Evolutionary conservation across 2,113 vertebrate genomes (phyloP).

Genomic region (Quiscalus mexicanus): DNA sequence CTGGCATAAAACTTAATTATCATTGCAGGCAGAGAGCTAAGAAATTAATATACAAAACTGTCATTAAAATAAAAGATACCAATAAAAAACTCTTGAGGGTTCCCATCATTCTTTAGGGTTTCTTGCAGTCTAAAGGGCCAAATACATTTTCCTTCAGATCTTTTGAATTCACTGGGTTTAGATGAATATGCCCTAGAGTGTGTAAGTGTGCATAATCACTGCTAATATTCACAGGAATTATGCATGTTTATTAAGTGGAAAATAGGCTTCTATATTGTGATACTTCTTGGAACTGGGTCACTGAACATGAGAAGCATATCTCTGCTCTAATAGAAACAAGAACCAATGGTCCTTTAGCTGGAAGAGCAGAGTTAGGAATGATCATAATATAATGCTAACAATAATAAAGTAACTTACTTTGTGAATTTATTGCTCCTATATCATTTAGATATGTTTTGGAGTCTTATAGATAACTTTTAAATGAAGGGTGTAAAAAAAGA

Average conservation of each 20-base stretch:
- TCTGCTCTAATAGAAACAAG: constrained; percentile 8
- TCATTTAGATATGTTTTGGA: not conserved
- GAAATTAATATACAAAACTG: not conserved
- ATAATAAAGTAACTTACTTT: not conserved
- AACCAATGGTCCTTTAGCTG: not conserved
- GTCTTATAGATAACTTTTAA: not conserved
- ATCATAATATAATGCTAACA: not conserved
- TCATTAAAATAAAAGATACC: not conserved
- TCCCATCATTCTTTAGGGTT: not conserved
- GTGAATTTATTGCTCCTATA: not conserved
- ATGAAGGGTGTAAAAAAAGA: not conserved
- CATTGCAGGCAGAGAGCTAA: not conserved
- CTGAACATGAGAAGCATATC: constrained; percentile 1
- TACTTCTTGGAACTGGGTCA: constrained; percentile 60
- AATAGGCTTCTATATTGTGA: constrained; percentile 41
- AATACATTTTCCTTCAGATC: constrained; percentile 16
- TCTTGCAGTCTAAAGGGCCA: constrained; percentile 8
- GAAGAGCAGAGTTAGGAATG: not conserved
- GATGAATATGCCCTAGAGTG: not conserved
- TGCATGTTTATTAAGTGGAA: constrained; percentile 58
- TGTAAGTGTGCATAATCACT: constrained; percentile 35
- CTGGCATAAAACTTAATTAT: not conserved
- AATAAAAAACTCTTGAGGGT: not conserved
- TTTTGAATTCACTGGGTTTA: constrained; percentile 13
- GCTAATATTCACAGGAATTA: constrained; percentile 38